Percentiles rank a stretch among this genome's conserved stretches.
Evolutionary conservation across 1,140 invertebrate genomes (phyloP).

Genomic region (Apis cerana): DNA sequence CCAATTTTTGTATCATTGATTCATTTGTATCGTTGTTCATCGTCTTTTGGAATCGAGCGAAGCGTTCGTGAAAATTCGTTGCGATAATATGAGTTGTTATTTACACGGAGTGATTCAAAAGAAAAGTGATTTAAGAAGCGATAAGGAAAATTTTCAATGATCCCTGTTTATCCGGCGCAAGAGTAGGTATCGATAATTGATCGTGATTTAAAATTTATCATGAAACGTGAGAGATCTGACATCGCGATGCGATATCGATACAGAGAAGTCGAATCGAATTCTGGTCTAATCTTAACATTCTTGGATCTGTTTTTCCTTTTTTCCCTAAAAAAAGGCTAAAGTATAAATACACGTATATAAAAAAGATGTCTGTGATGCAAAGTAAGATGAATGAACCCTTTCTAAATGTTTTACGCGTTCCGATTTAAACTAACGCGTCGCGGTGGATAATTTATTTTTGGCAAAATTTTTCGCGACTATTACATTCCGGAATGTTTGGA

Average conservation of each 20-base stretch:
- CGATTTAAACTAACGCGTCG: no score
- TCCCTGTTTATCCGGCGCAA: not conserved
- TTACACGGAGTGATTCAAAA: not conserved
- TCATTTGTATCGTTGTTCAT: slow-evolving; percentile 23
- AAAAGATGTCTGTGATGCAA: no score
- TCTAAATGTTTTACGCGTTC: no score
- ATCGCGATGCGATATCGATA: no score
- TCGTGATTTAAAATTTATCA: not conserved
- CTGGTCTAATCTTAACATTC: no score
- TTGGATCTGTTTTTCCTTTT: no score
- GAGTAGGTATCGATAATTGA: not conserved
- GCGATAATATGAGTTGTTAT: not conserved
- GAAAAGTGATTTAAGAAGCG: no score
- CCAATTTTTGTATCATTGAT: slow-evolving; percentile 47
- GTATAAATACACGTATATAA: no score
- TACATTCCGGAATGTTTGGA: not conserved
- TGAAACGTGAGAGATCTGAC: not conserved
- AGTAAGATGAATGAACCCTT: not conserved
- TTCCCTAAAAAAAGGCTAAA: no score
- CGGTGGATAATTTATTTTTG: not conserved
- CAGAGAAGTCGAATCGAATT: no score
- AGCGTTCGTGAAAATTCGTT: slow-evolving; percentile 45
- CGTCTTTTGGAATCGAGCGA: slow-evolving; percentile 3
- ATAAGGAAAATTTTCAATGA: not conserved
- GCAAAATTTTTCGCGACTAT: not conserved